A percentile compares a stretch with the other conserved stretches of the same genome.
These are phyloP conservation scores for Ellobium chinense DNA, from an alignment of 2,888 invertebrate species.

Conservation along the genomic window DNA sequence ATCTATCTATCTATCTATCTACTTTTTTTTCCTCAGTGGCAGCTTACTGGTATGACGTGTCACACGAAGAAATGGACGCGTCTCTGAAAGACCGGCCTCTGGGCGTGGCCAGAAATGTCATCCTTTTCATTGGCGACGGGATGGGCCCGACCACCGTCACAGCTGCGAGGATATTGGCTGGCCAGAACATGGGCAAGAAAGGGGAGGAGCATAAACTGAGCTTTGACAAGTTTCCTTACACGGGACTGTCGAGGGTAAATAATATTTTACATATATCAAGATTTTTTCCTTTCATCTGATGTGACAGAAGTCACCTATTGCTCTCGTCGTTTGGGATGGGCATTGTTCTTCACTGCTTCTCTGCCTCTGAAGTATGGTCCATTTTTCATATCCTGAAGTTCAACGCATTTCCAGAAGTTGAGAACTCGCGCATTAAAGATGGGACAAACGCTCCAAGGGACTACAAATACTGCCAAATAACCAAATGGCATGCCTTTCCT, in stretches of 20 bases:
- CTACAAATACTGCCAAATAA: too few relatives aligned
- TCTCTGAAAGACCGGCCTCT: slow-evolving; percentile 82
- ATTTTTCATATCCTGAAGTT: too few relatives aligned
- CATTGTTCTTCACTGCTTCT: too few relatives aligned
- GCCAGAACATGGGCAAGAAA: slow-evolving; percentile 58
- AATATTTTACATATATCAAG: too few relatives aligned
- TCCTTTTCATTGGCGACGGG: slow-evolving; percentile 76
- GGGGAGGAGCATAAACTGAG: slow-evolving; percentile 85
- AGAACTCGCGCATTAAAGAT: too few relatives aligned
- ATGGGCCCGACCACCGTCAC: slow-evolving; percentile 81
- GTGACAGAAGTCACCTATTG: too few relatives aligned
- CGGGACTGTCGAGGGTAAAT: slow-evolving; percentile 85
- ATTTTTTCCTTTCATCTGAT: too few relatives aligned
- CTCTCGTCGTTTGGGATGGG: too few relatives aligned
- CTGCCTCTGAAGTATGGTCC: too few relatives aligned
- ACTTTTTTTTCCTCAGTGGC: slow-evolving; percentile 25
- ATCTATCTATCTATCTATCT: neutral
- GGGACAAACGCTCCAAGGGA: too few relatives aligned
- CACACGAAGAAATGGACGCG: slow-evolving; percentile 80
- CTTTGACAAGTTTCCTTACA: slow-evolving; percentile 87
- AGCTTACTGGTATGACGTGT: slow-evolving; percentile 37
- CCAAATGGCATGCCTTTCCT: too few relatives aligned
- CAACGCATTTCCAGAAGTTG: too few relatives aligned
- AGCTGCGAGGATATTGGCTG: slow-evolving; percentile 68
- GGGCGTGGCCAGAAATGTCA: slow-evolving; percentile 74